Percentiles rank a stretch among this genome's conserved stretches.
These are phyloP conservation scores for Crocodylus rhombifer DNA, from an alignment of 2,797 vertebrate genomes.

Conservation along the genomic window DNA sequence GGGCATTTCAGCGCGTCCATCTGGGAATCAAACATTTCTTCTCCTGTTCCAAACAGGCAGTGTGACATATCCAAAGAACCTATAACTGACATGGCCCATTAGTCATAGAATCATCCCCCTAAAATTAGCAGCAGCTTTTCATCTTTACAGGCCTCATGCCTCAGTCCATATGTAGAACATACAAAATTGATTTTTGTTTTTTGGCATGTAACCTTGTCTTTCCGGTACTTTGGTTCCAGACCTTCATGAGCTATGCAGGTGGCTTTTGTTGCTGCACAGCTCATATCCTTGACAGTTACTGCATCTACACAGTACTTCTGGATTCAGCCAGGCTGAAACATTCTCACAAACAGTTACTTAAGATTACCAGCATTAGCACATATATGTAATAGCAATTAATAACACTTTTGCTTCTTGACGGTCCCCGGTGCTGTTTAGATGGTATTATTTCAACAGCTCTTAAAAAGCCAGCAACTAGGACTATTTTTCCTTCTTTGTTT, in stretches of 20 bases:
- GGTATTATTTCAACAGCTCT: constrained; percentile 44
- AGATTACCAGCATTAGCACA: constrained; percentile 75
- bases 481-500: constrained; percentile 10
- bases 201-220: constrained; percentile 78
- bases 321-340: constrained; percentile 80
- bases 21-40: constrained; percentile 52
- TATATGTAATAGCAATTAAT: constrained; percentile 71
- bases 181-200: constrained; percentile 69
- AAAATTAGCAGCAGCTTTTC: constrained; percentile 69
- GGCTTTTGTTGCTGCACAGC: constrained; percentile 86
- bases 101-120: constrained; percentile 70
- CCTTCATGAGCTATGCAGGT: constrained; percentile 83
- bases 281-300: constrained; percentile 86
- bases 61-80: constrained; percentile 61
- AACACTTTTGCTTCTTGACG: constrained; percentile 69
- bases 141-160: constrained; percentile 70
- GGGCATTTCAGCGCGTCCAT: constrained; percentile 51
- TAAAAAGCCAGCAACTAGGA: constrained; percentile 18
- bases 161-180: constrained; percentile 70
- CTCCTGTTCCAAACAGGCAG: constrained; percentile 30
- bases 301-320: constrained; percentile 80
- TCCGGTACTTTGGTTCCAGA: constrained; percentile 82
- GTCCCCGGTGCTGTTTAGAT: constrained; percentile 44
- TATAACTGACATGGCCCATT: constrained; percentile 65
- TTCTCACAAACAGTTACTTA: constrained; percentile 83